Evolutionary conservation across 2,888 invertebrate genomes (phyloP), one percentile per base, ranked within the genome.

Genomic region (Chrysolina haemoptera): DNA sequence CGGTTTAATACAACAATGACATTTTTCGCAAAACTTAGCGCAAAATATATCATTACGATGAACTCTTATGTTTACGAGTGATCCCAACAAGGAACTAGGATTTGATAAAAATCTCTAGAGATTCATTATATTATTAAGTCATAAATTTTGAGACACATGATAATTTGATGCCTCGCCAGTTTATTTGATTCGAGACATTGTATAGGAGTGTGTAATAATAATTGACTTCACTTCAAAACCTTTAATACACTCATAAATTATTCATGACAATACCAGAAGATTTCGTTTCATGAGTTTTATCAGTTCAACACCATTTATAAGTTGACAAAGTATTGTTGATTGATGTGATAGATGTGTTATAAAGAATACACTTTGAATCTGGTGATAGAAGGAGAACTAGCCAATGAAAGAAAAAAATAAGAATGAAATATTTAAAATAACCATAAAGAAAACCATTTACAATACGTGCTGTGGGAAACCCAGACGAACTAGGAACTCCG

Each of bases 101-200:
- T 35, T 27, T 18, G 18, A 68, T 64, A 68, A 65, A 65, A 4
- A 27, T 12, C 5, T 20, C 41, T 35, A 68, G 20, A 43, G 41
- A 63, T 59, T 43, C 72, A 72, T 68, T 72, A 72, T 73, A 59
- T 48, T 73, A 73, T 68, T 73, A 68, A 69, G 73, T 69, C 59
- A 62, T 73, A 73, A 69, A 69, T n/a, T 66, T 73, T 50, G 40
- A 48, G 62, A 50, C 41, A 50, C 64, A 73, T 66, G 73, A 64
- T 73, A 69, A 73, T 73, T 35, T 64, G 50, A 73, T 48, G 62
- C 66, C 62, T 50, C 66, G 66, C 69, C 40, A 46, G 63, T 73
- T 73, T 53, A 65, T 73, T 69, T 62, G 73, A 69, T 69, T 50
- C 73, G n/a, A 59, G 67, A 65, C 69, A 66, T 70, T 55, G 73